Base-by-base conservation (phyloP, 2,888 invertebrate genomes). In the Serrognathus titanus region DNA sequence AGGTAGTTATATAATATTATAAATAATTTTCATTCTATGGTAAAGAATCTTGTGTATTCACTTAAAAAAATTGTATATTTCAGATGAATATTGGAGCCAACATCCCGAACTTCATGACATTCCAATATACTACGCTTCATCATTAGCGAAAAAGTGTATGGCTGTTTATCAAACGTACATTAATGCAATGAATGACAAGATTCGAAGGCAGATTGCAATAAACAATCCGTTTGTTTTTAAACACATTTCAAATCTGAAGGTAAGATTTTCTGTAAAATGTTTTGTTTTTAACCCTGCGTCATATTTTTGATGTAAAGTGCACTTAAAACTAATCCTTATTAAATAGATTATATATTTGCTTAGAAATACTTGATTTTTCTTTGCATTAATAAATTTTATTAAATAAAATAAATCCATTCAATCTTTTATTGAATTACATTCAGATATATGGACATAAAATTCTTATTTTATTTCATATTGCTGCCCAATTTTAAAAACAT, bases 111-210 rank as follows among this genome's bases (percentile, higher is more conserved):
- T 99, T 8, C 98, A 99, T 67, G 97, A 98, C 77, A 93, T 98
- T 68, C 99, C 99, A 0, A 97, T 99, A 66, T 99, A 99, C 80
- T 99, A 99, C 81, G 99, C 99, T 8, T 98, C 97, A 0, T 97
- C 98, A 0, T 81, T 99, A 61, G 99, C 99, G 47, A 99, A 99
- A 80, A 99, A 99, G 77, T 99, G 99, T 74, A 99, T 99, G 98
- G 93, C 97, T 55, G 99, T 99, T 1, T 99, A 99, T 81, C 99
- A 99, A 80, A 99, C 99, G 0, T 99, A 97, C 77, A 90, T 99
- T 2, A 97, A 97, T 79, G 97, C 98, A 0, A 99, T 99, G 99
- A 99, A 99, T 78, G 97, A 98, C 70, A 89, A 90, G 73, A 99
- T 99, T 65, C 86, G 92, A 10, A 80, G 96, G 1, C 98, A 98